phyloP scores from a whole-genome alignment of 2,113 vertebrate genomes.

The Paramormyrops kingsleyae region DNA sequence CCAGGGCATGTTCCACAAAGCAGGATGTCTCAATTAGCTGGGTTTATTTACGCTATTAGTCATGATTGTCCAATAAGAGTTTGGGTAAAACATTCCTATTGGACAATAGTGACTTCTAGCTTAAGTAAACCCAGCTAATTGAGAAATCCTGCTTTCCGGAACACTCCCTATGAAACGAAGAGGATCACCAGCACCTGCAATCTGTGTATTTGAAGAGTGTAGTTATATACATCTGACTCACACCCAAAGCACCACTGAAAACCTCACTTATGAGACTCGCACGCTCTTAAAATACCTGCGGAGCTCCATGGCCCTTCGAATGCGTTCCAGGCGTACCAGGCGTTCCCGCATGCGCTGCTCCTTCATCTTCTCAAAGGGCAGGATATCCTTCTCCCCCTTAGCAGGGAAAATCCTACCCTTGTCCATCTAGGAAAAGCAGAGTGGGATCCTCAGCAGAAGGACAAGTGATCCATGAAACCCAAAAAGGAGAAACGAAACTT shows the following conservation, averaged over 20 bases:
- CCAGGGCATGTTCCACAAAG: neutral
- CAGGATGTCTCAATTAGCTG: neutral
- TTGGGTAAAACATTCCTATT: neutral
- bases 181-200: neutral
- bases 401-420: constrained; percentile 69
- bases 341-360: constrained; percentile 84
- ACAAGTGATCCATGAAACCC: neutral
- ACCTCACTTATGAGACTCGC: neutral
- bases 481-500: neutral
- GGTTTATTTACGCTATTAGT: neutral
- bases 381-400: constrained; percentile 76
- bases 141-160: neutral
- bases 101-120: neutral
- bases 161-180: neutral
- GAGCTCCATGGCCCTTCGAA: constrained; percentile 78
- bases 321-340: constrained; percentile 78
- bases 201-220: neutral
- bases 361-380: constrained; percentile 97
- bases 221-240: neutral
- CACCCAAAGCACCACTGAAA: neutral
- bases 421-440: constrained; percentile 43
- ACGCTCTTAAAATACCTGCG: constrained; percentile 66
- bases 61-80: too few species aligned
- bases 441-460: neutral
- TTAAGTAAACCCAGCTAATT: neutral